These are phyloP conservation scores for Cariama cristata DNA, from an alignment of 2,113 vertebrate genomes.

Conservation along the genomic window DNA sequence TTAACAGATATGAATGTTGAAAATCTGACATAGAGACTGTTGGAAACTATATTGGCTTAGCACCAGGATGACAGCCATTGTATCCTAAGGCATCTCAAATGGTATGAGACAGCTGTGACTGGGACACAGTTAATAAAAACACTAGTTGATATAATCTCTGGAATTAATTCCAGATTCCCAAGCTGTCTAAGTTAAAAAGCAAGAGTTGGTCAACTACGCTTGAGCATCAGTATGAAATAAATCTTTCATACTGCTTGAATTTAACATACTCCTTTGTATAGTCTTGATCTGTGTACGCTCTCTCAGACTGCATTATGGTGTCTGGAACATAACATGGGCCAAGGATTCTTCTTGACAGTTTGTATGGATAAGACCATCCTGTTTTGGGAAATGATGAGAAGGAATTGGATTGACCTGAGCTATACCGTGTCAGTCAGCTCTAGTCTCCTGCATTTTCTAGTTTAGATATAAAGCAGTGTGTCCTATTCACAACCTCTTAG, in stretches of 20 bases:
- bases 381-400: not conserved
- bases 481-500: not conserved
- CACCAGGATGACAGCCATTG: not conserved
- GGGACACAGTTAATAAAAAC: not conserved
- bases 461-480: not conserved
- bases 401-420: not conserved
- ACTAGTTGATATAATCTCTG: not conserved
- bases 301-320: not conserved
- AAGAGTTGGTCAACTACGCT: not conserved
- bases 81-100: not conserved
- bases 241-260: not conserved
- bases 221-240: not conserved
- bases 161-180: not conserved
- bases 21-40: not conserved
- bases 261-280: rapidly evolving
- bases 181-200: not conserved
- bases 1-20: not conserved
- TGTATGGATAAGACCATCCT: not conserved
- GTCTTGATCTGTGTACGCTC: not conserved
- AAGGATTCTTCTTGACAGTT: not conserved
- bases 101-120: not conserved
- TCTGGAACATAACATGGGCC: not conserved
- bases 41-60: not conserved
- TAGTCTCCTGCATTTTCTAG: not conserved
- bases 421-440: not conserved